phyloP scores from a whole-genome alignment of 2,888 invertebrate genomes.

The Drosophila recens region DNA sequence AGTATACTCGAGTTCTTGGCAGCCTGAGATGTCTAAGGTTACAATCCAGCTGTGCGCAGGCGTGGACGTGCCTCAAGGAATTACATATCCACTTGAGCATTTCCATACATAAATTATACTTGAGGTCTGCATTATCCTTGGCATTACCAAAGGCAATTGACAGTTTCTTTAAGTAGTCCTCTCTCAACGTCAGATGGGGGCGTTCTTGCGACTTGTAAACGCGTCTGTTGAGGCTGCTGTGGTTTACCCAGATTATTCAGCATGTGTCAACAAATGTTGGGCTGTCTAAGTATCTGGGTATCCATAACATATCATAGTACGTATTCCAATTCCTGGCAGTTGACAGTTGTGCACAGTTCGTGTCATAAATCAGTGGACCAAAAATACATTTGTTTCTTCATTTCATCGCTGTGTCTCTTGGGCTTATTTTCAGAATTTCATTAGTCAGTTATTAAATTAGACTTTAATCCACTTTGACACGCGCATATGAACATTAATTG shows the following conservation, averaged over 20 bases:
- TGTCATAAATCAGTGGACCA: constrained; percentile 43
- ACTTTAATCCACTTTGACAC: constrained; percentile 70
- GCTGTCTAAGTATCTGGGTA: constrained; percentile 25
- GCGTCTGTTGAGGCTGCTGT: constrained; percentile 56
- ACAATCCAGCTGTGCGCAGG: constrained; percentile 70
- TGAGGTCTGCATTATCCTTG: constrained; percentile 52
- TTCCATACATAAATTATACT: constrained; percentile 63
- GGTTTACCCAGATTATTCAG: constrained; percentile 41
- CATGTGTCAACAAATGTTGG: constrained; percentile 75
- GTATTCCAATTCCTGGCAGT: constrained; percentile 25
- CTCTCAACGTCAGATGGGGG: constrained; percentile 39
- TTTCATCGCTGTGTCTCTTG: constrained; percentile 17
- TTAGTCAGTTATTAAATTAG: constrained; percentile 73
- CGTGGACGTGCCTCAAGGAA: constrained; percentile 51
- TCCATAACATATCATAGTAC: constrained; percentile 42
- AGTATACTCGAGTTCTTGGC: not conserved
- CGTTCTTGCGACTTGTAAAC: constrained; percentile 65
- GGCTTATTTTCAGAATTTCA: constrained; percentile 13
- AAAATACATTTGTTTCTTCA: constrained; percentile 30
- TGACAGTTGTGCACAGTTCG: constrained; percentile 57
- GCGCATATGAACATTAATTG: constrained; percentile 69
- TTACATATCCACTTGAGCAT: constrained; percentile 64
- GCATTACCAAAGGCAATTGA: constrained; percentile 58
- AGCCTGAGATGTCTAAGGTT: constrained; percentile 44
- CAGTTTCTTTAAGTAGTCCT: constrained; percentile 63